These are phyloP conservation scores for Siniperca undulata DNA, from an alignment of 2,797 vertebrate genomes.

Conservation along the genomic window DNA sequence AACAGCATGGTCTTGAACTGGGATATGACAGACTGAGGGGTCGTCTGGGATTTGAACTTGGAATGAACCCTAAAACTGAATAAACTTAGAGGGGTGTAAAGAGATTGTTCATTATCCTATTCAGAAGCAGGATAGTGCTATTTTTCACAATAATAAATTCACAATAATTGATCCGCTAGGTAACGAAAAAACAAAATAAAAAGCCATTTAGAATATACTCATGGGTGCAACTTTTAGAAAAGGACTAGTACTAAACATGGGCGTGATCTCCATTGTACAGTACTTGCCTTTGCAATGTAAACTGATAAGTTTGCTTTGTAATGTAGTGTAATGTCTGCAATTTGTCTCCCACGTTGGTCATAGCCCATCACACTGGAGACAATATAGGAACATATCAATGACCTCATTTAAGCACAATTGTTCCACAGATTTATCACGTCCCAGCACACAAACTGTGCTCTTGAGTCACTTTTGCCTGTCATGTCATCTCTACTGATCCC, in stretches of 20 bases:
- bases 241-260: not conserved
- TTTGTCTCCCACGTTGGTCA: constrained; percentile 53
- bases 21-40: constrained; percentile 1
- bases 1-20: not conserved
- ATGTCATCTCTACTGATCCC: constrained; percentile 47
- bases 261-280: not conserved
- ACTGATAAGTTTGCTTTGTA: constrained; percentile 41
- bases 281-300: constrained; percentile 26
- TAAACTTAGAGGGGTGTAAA: not conserved
- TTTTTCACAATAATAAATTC: not conserved
- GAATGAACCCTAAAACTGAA: not conserved
- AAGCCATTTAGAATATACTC: not conserved
- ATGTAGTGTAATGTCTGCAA: constrained; percentile 50
- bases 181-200: not conserved
- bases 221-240: not conserved
- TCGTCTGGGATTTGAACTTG: constrained; percentile 7
- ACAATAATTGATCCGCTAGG: not conserved
- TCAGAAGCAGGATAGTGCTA: not conserved
- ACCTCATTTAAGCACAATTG: constrained; percentile 55
- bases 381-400: constrained; percentile 44
- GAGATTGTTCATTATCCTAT: not conserved
- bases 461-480: constrained; percentile 72
- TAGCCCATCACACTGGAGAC: constrained; percentile 34
- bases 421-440: constrained; percentile 55
- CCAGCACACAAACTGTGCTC: constrained; percentile 18